phyloP scores from a whole-genome alignment of 2,113 vertebrate genomes.

The Pseudorasbora parva region DNA sequence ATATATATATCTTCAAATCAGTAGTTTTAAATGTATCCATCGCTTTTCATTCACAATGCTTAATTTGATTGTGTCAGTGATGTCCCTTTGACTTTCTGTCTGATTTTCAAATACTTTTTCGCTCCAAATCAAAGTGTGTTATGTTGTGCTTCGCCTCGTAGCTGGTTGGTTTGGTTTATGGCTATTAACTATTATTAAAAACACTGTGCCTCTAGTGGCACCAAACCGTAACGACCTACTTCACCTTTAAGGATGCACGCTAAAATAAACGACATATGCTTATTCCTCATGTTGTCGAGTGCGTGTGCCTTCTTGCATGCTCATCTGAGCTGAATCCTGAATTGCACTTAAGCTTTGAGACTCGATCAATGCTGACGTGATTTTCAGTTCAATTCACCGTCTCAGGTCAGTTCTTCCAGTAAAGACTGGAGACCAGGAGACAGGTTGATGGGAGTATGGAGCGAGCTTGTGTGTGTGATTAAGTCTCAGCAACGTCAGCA shows the following conservation, averaged over 20 bases:
- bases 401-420: conserved; percentile 63
- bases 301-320: background rate
- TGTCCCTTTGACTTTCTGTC: background rate
- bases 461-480: conserved; percentile 59
- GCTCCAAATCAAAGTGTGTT: background rate
- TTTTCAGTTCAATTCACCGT: conserved; percentile 68
- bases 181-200: too few relatives aligned
- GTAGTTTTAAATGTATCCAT: background rate
- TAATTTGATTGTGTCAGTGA: background rate
- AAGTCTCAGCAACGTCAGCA: conserved; percentile 69
- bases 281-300: background rate
- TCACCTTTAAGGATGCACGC: background rate
- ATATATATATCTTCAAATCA: too few relatives aligned
- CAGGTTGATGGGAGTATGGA: conserved; percentile 40
- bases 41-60: background rate
- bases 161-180: background rate
- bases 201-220: background rate
- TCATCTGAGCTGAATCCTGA: conserved; percentile 19
- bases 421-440: conserved; percentile 64
- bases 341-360: conserved; percentile 48
- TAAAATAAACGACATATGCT: too few relatives aligned
- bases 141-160: background rate
- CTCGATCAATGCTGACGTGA: conserved; percentile 73
- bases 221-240: background rate
- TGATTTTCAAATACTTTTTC: background rate